Conservation (phyloP, 1,140 invertebrate species). For the Goniozus legneri region DNA sequence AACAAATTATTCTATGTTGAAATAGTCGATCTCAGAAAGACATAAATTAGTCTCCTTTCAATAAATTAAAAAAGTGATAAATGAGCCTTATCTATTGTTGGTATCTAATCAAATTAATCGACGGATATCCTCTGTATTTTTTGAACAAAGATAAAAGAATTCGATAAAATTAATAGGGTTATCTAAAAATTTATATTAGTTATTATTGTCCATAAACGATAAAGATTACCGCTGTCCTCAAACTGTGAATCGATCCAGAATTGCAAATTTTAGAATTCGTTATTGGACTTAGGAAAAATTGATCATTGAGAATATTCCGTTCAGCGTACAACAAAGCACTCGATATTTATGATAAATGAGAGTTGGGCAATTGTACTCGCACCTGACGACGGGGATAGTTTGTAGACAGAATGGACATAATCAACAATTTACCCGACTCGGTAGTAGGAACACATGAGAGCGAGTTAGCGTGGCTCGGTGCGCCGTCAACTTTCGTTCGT, state of each 20-base stretch:
- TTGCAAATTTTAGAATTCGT: neutral
- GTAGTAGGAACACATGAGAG: constrained; percentile 30
- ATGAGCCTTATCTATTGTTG: neutral
- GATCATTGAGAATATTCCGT: constrained; percentile 26
- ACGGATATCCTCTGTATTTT: neutral
- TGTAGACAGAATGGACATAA: constrained; percentile 53
- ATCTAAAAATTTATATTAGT: too few relatives aligned
- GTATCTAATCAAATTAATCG: neutral
- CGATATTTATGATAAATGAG: too few relatives aligned
- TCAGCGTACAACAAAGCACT: constrained; percentile 21
- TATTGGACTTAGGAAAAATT: neutral
- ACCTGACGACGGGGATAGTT: too few relatives aligned
- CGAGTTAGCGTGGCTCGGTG: neutral
- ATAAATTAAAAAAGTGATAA: too few relatives aligned
- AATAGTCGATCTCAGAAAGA: neutral
- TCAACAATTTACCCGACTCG: constrained; percentile 53
- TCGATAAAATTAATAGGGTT: too few relatives aligned
- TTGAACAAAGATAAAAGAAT: neutral
- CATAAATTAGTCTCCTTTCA: too few relatives aligned
- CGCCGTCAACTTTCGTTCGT: neutral
- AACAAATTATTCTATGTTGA: neutral
- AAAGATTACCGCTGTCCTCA: neutral
- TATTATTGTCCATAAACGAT: too few relatives aligned
- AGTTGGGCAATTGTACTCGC: too few relatives aligned
- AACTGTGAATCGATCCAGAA: neutral